phyloP scores from a whole-genome alignment of 2,888 invertebrate species.

The Agrotis exclamationis region DNA sequence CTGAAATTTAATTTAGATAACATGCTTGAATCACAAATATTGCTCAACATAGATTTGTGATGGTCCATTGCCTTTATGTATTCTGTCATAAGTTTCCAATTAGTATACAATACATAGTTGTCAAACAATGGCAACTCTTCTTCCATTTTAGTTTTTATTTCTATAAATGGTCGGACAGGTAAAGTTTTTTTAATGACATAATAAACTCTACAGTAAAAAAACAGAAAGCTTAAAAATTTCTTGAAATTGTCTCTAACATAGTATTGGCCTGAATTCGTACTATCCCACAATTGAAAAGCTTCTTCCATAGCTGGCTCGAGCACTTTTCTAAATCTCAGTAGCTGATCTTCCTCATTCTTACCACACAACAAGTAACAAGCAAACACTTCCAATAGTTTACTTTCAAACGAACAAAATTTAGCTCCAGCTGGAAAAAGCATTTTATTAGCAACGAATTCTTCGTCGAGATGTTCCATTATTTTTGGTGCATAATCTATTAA shows the following conservation, averaged over 20 bases:
- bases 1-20: too few species aligned
- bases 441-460: conserved; percentile 68
- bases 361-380: conserved; percentile 67
- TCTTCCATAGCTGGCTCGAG: conserved; percentile 67
- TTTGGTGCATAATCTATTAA: conserved; percentile 58
- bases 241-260: conserved; percentile 46
- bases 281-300: conserved; percentile 63
- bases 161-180: too few species aligned
- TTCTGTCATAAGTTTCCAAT: too few species aligned
- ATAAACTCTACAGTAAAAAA: conserved; percentile 24
- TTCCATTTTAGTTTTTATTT: too few species aligned
- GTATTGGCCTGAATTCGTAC: conserved; percentile 39
- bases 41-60: too few species aligned
- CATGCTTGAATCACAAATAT: too few species aligned
- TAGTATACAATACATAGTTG: too few species aligned
- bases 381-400: conserved; percentile 46
- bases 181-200: not conserved
- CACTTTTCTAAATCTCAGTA: conserved; percentile 62
- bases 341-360: conserved; percentile 63
- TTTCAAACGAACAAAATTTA: conserved; percentile 49
- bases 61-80: too few species aligned
- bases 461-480: conserved; percentile 69
- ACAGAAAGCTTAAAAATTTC: conserved; percentile 33
- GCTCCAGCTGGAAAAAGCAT: conserved; percentile 62
- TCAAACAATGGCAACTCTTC: too few species aligned